Conservation (phyloP, 2,888 invertebrate genomes). For the Thymelicus acteon region DNA sequence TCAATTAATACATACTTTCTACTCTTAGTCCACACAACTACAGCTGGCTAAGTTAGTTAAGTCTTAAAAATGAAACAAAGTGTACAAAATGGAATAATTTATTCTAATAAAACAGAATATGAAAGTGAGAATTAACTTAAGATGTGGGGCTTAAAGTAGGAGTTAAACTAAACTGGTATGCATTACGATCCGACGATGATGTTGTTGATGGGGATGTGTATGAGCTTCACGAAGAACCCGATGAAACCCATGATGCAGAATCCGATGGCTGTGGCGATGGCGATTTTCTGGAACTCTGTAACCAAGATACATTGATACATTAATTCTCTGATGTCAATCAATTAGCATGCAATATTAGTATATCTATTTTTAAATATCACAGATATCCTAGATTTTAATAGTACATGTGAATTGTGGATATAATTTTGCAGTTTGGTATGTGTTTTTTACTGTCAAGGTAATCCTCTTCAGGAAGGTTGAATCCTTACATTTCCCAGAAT, state of each 20-base stretch:
- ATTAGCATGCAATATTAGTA: too few species aligned
- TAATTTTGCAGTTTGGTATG: too few species aligned
- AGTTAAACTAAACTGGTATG: slow-evolving; percentile 55
- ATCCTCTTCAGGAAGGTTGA: too few species aligned
- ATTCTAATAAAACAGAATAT: slow-evolving; percentile 65
- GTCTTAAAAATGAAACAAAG: slow-evolving; percentile 42
- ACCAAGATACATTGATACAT: slow-evolving; percentile 39
- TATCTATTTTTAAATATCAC: too few species aligned
- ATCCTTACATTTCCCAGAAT: too few species aligned
- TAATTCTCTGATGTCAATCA: too few species aligned
- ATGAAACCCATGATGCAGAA: slow-evolving; percentile 99
- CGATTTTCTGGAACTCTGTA: slow-evolving; percentile 99
- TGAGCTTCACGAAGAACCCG: slow-evolving; percentile 99
- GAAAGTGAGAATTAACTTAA: slow-evolving; percentile 66
- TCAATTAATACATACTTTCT: too few species aligned
- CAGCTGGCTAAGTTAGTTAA: neutral
- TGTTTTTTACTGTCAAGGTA: too few species aligned
- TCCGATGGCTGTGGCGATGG: slow-evolving; percentile 99
- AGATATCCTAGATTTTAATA: too few species aligned
- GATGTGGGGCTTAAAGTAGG: slow-evolving; percentile 66
- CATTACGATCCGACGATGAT: slow-evolving; percentile 94
- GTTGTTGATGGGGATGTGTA: slow-evolving; percentile 99
- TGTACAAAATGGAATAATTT: slow-evolving; percentile 70
- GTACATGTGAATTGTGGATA: too few species aligned
- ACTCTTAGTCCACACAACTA: neutral